phyloP scores from a whole-genome alignment of 2,888 invertebrate species.

The Harpagoxenus sublaevis region DNA sequence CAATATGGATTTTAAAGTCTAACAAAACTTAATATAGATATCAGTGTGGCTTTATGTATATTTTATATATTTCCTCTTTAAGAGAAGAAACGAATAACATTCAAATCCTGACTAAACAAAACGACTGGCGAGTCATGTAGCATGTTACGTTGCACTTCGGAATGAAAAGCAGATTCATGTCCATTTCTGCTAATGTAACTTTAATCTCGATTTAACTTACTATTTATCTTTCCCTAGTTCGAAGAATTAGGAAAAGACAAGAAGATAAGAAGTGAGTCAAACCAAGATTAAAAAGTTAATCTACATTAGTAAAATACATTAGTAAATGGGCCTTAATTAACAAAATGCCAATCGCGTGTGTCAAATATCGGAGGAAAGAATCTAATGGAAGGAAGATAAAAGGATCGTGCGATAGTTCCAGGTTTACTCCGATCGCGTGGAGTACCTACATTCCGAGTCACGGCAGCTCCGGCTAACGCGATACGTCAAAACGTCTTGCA shows the following conservation, averaged over 20 bases:
- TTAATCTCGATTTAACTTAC: no score
- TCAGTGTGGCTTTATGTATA: neutral
- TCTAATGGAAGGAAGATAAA: neutral
- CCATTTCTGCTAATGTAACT: no score
- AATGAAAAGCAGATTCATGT: neutral
- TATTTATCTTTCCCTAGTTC: no score
- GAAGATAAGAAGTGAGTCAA: no score
- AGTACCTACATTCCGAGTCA: neutral
- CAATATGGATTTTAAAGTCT: neutral
- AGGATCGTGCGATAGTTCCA: neutral
- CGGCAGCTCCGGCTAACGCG: neutral
- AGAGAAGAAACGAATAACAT: neutral
- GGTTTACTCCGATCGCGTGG: neutral
- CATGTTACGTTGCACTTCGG: neutral
- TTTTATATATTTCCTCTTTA: neutral
- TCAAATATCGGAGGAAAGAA: neutral
- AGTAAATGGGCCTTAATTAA: neutral
- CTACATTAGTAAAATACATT: no score
- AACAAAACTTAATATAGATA: neutral
- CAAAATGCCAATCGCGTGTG: neutral
- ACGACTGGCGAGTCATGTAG: neutral
- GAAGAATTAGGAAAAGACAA: no score
- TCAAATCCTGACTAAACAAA: neutral
- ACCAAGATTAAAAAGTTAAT: no score
- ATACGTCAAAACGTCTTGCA: slow-evolving; percentile 16